Evolutionary conservation across 2,888 invertebrate species (phyloP).

Genomic region (Chromoteleia sp.): DNA sequence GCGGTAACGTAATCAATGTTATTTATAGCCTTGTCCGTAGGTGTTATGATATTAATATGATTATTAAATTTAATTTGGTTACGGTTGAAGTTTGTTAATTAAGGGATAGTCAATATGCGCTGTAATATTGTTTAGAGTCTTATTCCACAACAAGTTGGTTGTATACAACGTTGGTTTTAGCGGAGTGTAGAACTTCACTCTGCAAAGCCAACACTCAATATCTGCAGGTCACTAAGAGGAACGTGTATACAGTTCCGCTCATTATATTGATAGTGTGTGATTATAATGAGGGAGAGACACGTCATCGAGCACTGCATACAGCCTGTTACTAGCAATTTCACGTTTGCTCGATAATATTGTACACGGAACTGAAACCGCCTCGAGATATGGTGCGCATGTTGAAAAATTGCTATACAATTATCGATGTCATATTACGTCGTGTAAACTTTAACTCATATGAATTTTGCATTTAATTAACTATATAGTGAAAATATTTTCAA

Average conservation of each 20-base stretch:
- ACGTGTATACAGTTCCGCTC: constrained; percentile 50
- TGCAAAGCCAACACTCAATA: constrained; percentile 47
- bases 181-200: constrained; percentile 35
- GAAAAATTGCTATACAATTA: constrained; percentile 41
- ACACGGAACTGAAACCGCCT: constrained; percentile 22
- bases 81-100: constrained; percentile 44
- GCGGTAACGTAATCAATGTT: background rate
- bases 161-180: constrained; percentile 37
- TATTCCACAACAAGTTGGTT: constrained; percentile 39
- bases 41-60: constrained; percentile 8
- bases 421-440: background rate
- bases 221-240: constrained; percentile 57
- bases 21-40: background rate
- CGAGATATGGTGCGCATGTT: constrained; percentile 13
- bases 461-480: constrained; percentile 1
- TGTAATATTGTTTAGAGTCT: constrained; percentile 36
- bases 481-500: background rate
- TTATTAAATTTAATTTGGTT: constrained; percentile 26
- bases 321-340: constrained; percentile 62
- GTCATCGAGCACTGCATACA: constrained; percentile 48
- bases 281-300: constrained; percentile 59
- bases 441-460: constrained; percentile 1
- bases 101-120: constrained; percentile 29
- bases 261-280: constrained; percentile 64
- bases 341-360: constrained; percentile 53